Evolutionary conservation across 2,113 vertebrate species (phyloP), one percentile per base, ranked within the genome.

Genomic region (Phalacrocorax pelagicus): DNA sequence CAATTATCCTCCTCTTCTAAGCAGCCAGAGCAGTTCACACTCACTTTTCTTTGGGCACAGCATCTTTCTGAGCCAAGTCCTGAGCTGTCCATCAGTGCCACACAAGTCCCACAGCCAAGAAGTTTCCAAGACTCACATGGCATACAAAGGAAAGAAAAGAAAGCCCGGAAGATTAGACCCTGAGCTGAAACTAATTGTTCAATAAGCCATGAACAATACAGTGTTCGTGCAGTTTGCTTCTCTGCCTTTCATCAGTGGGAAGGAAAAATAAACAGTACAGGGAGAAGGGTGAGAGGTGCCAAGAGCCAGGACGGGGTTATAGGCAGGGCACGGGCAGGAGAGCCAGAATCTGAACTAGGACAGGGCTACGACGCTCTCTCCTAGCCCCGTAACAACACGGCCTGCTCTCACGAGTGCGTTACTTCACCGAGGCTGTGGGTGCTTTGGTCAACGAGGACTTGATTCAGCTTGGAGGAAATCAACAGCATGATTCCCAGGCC

Each of bases 131-230:
- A 29, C 81, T 62, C 2, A 1, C 69, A 23, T 3, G 34, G 42
- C 26, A 9, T 6, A 87, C 74, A 94, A 97, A 95, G 62, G 49
- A 20, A 81, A 92, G 83, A 36, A 92, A 94, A 84, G 62, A 92
- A 95, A 86, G 42, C 65, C 90, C 10, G 0, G 19, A 72, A 96
- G 94, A 95, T 93, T 61, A 95, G 81, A 94, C 70, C 89, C 70
- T 8, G 83, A 91, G 86, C 94, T 96, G 95, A 91, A 89, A 95
- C 86, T 91, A 96, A 91, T 95, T 81, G 95, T 92, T 94, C 90
- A 93, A 94, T 90, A 96, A 96, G 90, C 78, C 93, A 80, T 70
- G 86, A 96, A 95, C 91, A 96, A 89, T 40, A 15, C 0, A 51
- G 40, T 10, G 0, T 23, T 63, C 18, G 34, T 75, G 72, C 11